Conservation (phyloP, 2,113 vertebrate genomes). For the Fukomys damarensis region DNA sequence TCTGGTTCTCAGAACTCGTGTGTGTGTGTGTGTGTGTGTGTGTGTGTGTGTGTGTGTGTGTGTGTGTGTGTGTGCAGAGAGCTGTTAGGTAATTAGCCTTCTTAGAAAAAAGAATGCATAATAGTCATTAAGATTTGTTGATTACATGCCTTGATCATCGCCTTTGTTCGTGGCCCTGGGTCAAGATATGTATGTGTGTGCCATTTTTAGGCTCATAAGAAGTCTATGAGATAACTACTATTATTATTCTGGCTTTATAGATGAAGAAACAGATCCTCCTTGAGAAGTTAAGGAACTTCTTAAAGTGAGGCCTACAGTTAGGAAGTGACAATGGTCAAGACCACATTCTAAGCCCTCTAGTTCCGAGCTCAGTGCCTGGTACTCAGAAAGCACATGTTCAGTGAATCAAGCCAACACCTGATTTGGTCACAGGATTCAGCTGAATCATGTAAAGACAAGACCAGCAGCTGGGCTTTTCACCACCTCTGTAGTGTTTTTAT, state of each 20-base stretch:
- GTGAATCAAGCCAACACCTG: accelerated
- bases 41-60: background rate
- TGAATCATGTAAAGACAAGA: background rate
- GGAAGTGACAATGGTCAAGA: background rate
- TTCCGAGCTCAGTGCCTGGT: accelerated
- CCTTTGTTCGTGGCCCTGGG: background rate
- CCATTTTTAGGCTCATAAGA: background rate
- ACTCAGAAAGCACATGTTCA: background rate
- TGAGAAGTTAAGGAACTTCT: background rate
- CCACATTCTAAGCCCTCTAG: accelerated
- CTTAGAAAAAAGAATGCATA: background rate
- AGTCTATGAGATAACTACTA: background rate
- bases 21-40: background rate
- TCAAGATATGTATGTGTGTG: background rate
- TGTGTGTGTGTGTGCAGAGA: background rate
- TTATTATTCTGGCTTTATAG: background rate
- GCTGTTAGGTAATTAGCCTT: background rate
- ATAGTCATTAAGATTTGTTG: background rate
- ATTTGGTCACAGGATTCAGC: background rate
- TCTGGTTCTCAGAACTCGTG: background rate
- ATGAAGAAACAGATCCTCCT: background rate
- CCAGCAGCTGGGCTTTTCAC: background rate
- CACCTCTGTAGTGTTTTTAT: accelerated
- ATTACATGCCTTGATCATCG: background rate
- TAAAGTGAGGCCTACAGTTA: background rate